Conservation (phyloP, 2,888 invertebrate genomes). For the Pomacea canaliculata region DNA sequence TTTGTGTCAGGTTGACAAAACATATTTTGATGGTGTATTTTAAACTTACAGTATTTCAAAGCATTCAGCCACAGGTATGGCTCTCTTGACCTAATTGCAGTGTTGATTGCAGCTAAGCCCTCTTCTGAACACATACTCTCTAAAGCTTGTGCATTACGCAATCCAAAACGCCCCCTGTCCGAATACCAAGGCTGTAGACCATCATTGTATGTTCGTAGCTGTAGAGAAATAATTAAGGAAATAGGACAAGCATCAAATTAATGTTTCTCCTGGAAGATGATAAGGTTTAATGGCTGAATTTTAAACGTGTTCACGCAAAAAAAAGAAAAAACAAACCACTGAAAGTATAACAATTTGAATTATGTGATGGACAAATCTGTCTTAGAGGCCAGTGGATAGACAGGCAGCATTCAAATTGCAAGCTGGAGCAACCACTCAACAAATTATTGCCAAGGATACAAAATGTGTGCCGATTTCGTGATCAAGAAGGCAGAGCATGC, state of each 20-base stretch:
- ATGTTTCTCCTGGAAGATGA: no score
- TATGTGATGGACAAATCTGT: no score
- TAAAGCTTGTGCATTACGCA: constrained; percentile 49
- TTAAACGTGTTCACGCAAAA: no score
- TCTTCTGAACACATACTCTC: constrained; percentile 65
- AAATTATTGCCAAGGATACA: constrained; percentile 58
- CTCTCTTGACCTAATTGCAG: constrained; percentile 58
- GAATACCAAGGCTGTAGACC: constrained; percentile 68
- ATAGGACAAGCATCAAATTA: constrained; percentile 14
- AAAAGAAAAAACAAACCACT: no score
- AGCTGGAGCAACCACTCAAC: not conserved
- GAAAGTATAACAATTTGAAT: no score
- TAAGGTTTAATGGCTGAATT: no score
- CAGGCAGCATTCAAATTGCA: no score
- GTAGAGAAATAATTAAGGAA: not conserved
- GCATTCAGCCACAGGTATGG: constrained; percentile 65
- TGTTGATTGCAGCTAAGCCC: constrained; percentile 66
- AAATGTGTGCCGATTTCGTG: constrained; percentile 70
- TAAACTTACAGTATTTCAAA: constrained; percentile 64
- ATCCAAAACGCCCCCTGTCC: constrained; percentile 61
- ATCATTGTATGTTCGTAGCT: constrained; percentile 66
- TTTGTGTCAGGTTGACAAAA: no score
- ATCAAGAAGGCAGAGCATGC: constrained; percentile 64
- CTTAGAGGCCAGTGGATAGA: no score
- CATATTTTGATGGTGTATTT: not conserved